Evolutionary conservation across 2,888 invertebrate genomes (phyloP).

Genomic region (Drosophila phalerata): DNA sequence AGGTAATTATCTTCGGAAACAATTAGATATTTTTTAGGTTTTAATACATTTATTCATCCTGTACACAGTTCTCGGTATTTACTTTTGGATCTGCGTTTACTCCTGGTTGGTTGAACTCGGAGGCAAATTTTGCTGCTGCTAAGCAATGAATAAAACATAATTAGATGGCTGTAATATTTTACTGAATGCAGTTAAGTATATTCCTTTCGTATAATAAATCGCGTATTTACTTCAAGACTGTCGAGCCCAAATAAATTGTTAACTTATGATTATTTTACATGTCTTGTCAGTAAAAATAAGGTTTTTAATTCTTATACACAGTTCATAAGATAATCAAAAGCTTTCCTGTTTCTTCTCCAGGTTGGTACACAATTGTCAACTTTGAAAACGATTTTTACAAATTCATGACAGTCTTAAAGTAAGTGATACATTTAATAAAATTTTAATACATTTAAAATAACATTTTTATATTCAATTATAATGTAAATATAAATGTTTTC

Average conservation of each 20-base stretch:
- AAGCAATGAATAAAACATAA: background rate
- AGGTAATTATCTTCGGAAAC: background rate
- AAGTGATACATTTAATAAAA: background rate
- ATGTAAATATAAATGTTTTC: background rate
- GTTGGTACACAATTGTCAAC: no score
- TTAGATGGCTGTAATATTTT: background rate
- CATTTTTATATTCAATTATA: background rate
- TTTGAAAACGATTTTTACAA: no score
- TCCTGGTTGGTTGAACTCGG: conserved; percentile 1
- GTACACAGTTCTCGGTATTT: conserved; percentile 3
- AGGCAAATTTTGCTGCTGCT: background rate
- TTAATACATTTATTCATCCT: background rate
- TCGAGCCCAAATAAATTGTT: no score
- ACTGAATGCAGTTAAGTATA: background rate
- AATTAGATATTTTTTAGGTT: background rate
- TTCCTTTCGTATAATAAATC: no score
- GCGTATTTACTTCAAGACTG: no score
- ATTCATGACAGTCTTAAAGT: no score
- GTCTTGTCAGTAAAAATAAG: no score
- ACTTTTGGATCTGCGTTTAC: conserved; percentile 19
- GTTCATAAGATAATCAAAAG: no score
- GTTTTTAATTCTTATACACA: no score
- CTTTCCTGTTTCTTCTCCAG: no score
- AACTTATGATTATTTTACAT: no score
- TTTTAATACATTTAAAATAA: background rate